phyloP scores from a whole-genome alignment of 1,140 invertebrate genomes.

The Oedothorax gibbosus region DNA sequence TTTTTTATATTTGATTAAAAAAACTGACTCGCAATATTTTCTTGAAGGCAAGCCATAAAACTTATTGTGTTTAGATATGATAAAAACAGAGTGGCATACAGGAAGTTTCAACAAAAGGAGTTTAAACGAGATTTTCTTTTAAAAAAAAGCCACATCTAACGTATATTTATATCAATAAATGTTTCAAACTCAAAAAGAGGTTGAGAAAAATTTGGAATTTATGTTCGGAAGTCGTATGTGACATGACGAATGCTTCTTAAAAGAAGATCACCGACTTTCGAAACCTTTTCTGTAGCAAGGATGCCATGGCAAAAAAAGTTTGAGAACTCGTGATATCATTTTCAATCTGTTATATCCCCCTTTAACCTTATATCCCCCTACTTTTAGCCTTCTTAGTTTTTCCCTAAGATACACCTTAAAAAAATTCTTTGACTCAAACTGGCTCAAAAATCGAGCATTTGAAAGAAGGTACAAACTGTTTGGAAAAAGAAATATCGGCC shows the following conservation, averaged over 20 bases:
- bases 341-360: constrained; percentile 47
- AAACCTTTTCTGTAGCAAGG: background rate
- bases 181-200: constrained; percentile 5
- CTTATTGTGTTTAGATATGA: too few species aligned
- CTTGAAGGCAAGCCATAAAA: too few species aligned
- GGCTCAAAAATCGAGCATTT: constrained; percentile 32
- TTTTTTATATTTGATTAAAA: too few species aligned
- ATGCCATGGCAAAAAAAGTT: constrained; percentile 17
- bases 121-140: constrained; percentile 11
- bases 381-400: constrained; percentile 17
- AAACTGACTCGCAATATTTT: too few species aligned
- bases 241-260: constrained; percentile 49
- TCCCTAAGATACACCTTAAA: constrained; percentile 27
- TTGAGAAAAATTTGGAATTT: constrained; percentile 12
- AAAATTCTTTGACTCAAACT: constrained; percentile 26
- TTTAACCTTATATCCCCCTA: background rate
- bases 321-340: constrained; percentile 47
- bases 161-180: constrained; percentile 27
- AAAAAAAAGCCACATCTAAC: constrained; percentile 10
- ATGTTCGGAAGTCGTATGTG: constrained; percentile 38
- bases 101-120: background rate
- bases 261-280: constrained; percentile 29
- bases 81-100: background rate
- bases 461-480: constrained; percentile 24
- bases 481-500: constrained; percentile 39